These are phyloP conservation scores for Sardinella longiceps DNA, from an alignment of 2,797 vertebrate species.

Conservation along the genomic window DNA sequence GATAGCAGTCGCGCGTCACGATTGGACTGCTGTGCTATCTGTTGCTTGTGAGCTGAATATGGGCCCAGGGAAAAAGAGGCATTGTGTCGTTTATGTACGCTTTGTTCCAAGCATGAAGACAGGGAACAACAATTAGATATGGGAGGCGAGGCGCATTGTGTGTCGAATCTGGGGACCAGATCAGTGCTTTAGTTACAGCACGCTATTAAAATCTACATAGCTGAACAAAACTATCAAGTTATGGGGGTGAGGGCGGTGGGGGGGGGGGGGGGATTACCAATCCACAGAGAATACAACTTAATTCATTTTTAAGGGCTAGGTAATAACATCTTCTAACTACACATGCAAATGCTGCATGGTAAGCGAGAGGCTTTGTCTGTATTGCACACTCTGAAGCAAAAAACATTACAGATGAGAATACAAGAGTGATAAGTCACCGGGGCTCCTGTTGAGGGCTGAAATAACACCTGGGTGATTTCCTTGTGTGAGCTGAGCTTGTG, in stretches of 20 bases:
- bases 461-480: constrained; percentile 5
- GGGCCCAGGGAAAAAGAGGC: constrained; percentile 19
- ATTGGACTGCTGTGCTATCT: constrained; percentile 32
- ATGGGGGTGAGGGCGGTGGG: neutral
- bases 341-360: neutral
- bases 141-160: constrained; percentile 27
- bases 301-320: constrained; percentile 20
- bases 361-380: constrained; percentile 4
- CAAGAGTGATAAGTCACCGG: neutral
- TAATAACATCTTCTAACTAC: neutral
- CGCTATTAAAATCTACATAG: constrained; percentile 22
- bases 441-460: neutral
- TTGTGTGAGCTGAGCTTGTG: neutral
- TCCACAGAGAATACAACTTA: constrained; percentile 29
- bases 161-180: constrained; percentile 23
- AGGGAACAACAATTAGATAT: constrained; percentile 33
- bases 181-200: constrained; percentile 28
- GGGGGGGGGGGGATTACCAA: neutral
- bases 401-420: neutral
- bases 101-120: constrained; percentile 27
- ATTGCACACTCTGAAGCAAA: neutral
- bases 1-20: neutral
- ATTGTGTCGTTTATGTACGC: constrained; percentile 28
- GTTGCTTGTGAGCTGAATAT: constrained; percentile 23
- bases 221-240: neutral